A percentile compares a stretch with the other conserved stretches of the same genome.
Conservation (phyloP, 2,888 invertebrate species). For the Megaustenia siamemsis region DNA sequence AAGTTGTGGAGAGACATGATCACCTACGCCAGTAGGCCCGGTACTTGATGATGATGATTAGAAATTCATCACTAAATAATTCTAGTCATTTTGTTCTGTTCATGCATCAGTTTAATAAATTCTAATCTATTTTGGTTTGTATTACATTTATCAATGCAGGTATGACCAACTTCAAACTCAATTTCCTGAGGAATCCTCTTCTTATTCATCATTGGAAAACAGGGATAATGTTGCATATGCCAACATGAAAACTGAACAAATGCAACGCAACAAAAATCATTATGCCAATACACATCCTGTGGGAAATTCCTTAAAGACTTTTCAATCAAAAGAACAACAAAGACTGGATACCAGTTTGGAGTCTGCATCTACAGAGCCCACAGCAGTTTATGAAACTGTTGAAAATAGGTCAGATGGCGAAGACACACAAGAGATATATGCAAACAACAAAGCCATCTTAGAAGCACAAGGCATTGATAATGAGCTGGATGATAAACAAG, state of each 20-base stretch:
- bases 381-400: background rate
- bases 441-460: background rate
- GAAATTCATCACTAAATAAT: too few relatives aligned
- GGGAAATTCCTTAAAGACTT: background rate
- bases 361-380: background rate
- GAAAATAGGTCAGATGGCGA: background rate
- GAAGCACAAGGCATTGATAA: background rate
- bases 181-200: background rate
- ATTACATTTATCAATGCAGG: too few relatives aligned
- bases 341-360: background rate
- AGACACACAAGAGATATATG: background rate
- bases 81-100: too few relatives aligned
- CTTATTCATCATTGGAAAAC: background rate
- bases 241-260: background rate
- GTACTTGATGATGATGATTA: too few relatives aligned
- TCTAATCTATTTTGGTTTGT: too few relatives aligned
- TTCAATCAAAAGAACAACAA: too few relatives aligned
- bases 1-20: too few relatives aligned
- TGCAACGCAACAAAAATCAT: background rate
- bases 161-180: too few relatives aligned
- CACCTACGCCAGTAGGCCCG: too few relatives aligned
- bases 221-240: background rate
- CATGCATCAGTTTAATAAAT: too few relatives aligned
- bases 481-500: background rate
- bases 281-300: background rate